Evolutionary conservation across 2,888 invertebrate genomes (phyloP), one percentile per base, ranked within the genome.

Genomic region (Scaptomyza polygonia): DNA sequence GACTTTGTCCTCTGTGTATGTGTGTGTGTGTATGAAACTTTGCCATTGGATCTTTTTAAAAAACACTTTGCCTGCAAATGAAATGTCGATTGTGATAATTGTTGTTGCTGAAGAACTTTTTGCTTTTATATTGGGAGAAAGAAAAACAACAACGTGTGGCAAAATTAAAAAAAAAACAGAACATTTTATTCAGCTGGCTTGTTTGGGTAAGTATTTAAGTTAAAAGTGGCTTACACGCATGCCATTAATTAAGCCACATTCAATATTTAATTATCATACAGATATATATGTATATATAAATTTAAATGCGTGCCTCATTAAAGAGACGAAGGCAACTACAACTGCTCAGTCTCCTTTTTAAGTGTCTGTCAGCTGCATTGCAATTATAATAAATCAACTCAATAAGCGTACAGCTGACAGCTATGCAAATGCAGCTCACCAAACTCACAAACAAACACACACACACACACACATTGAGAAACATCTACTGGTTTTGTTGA

Each of bases 361-460:
- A n/a, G 36, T 47, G 61, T 52, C 81, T 81, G 85, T 79, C 85
- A 81, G 53, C 67, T 74, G 79, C 77, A 81, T 79, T 74, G 74
- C 77, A 82, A 81, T 85, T 82, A 82, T 79, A 82, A 82, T 82
- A 85, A 82, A 85, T 82, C 82, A 82, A 77, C 85, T 76, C 66
- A 70, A 79, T 82, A 72, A 76, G 68, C 66, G 27, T 62, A 54
- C 64, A 69, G 73, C 62, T 70, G 76, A 70, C 76, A 74, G 70
- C 70, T 55, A 69, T 67, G 73, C 67, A 79, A 73, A 70, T 73
- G 65, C 59, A 71, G 43, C 42, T 14, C 39, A 63, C 48, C 30
- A 25, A 32, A 18, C 29, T 36, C 53, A 43, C 2, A 49, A 39
- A 51, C 44, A 54, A 21, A 34, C 29, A 47, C 29, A 47, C 21